A percentile compares a stretch with the other conserved stretches of the same genome.
Conservation (phyloP, 2,113 vertebrate genomes). For the Vicugna pacos region DNA sequence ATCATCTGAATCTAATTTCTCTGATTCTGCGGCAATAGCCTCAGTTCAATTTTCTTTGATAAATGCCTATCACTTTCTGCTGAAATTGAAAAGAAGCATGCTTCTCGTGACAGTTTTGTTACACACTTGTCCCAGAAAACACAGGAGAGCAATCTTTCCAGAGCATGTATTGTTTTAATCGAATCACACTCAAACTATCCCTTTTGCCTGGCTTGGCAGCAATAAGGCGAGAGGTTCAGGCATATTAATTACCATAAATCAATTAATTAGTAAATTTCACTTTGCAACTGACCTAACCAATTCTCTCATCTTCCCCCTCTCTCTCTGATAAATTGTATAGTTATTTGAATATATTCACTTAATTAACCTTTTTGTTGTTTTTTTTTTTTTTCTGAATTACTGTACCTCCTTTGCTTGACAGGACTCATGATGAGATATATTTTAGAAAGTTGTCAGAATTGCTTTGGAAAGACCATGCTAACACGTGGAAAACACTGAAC, state of each 20-base stretch:
- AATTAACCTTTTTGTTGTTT: not conserved
- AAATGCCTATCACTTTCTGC: not conserved
- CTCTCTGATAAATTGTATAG: not conserved
- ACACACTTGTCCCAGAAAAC: not conserved
- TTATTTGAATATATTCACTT: conserved; percentile 5
- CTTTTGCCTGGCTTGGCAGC: not conserved
- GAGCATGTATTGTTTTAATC: not conserved
- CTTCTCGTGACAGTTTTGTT: not conserved
- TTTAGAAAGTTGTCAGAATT: conserved; percentile 27
- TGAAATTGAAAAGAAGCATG: not conserved
- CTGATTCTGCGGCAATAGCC: not conserved
- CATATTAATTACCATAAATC: not conserved
- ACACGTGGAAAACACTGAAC: conserved; percentile 19
- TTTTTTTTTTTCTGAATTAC: not conserved
- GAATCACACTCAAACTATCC: not conserved
- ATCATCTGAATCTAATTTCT: conserved; percentile 48
- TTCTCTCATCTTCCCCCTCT: not conserved
- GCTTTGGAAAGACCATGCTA: conserved; percentile 8
- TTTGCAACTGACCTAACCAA: not conserved
- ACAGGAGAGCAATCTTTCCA: not conserved
- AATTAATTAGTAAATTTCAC: not conserved
- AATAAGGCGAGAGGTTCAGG: not conserved
- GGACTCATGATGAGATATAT: not conserved
- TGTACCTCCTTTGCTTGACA: not conserved
- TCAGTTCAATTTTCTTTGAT: conserved; percentile 23